A percentile compares a stretch with the other conserved stretches of the same genome.
Conservation (phyloP, 2,113 vertebrate genomes). For the Euleptes europaea region DNA sequence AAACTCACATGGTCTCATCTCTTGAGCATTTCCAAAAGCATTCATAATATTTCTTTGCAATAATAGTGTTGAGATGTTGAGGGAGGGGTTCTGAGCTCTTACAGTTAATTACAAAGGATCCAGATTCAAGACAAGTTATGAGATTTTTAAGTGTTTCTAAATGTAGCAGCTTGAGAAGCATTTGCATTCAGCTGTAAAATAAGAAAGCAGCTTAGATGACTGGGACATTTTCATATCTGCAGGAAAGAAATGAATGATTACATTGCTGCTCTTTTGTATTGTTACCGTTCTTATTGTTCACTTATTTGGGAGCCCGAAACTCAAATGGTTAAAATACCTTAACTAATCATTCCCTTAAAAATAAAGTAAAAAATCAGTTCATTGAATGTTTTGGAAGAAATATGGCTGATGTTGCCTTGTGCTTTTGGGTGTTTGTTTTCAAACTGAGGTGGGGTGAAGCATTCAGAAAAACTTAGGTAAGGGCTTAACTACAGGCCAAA, state of each 20-base stretch:
- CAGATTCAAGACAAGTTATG: conserved; percentile 36
- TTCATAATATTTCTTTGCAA: conserved; percentile 17
- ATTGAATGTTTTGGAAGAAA: conserved; percentile 56
- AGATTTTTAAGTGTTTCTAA: conserved; percentile 42
- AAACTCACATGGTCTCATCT: not conserved
- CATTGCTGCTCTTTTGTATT: conserved; percentile 14
- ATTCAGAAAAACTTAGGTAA: too few species aligned
- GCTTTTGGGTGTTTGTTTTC: conserved; percentile 41
- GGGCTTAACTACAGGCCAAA: too few species aligned
- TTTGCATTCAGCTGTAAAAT: conserved; percentile 40
- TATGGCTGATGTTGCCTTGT: conserved; percentile 49
- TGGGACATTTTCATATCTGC: conserved; percentile 30
- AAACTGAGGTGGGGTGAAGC: not conserved
- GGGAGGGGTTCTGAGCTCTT: conserved; percentile 45
- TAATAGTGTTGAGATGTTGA: conserved; percentile 37
- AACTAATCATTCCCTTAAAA: conserved; percentile 60
- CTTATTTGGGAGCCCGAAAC: conserved; percentile 51
- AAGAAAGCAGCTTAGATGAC: conserved; percentile 5
- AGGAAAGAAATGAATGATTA: conserved; percentile 43
- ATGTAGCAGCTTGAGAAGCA: conserved; percentile 39
- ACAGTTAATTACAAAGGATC: conserved; percentile 54
- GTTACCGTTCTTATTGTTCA: conserved; percentile 24
- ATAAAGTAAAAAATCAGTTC: conserved; percentile 20
- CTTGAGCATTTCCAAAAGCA: conserved; percentile 37
- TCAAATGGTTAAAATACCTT: conserved; percentile 42